A percentile compares a stretch with the other conserved stretches of the same genome.
These are phyloP conservation scores for Empis livida DNA, from an alignment of 2,888 invertebrate genomes.

Conservation along the genomic window DNA sequence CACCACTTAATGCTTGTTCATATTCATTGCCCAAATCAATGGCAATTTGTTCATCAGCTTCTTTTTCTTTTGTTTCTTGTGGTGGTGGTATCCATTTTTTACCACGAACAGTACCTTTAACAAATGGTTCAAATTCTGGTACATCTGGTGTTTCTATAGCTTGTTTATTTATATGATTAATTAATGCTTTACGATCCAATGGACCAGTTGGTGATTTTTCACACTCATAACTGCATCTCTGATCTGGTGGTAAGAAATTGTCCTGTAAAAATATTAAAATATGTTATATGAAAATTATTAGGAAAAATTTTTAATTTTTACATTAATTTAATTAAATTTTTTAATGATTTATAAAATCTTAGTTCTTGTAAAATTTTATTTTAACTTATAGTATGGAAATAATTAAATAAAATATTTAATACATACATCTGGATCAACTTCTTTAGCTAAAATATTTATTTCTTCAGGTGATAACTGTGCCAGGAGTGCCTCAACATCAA, in stretches of 20 bases:
- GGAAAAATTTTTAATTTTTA: conserved; percentile 1
- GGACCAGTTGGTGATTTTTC: conserved; percentile 93
- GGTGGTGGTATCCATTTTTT: conserved; percentile 83
- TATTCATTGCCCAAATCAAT: conserved; percentile 91
- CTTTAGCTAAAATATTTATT: conserved; percentile 92
- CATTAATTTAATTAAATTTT: not conserved
- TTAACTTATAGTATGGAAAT: too few relatives aligned
- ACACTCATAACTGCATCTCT: conserved; percentile 93
- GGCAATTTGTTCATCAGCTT: conserved; percentile 82
- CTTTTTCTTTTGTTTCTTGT: conserved; percentile 53
- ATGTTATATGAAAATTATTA: too few relatives aligned
- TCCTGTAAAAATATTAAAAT: too few relatives aligned
- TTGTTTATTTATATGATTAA: conserved; percentile 94
- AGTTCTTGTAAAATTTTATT: too few relatives aligned
- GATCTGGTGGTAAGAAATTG: conserved; percentile 88
- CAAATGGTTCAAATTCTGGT: conserved; percentile 90
- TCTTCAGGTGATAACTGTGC: conserved; percentile 89
- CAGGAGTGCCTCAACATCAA: conserved; percentile 90
- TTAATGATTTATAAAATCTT: too few relatives aligned
- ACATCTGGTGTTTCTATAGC: conserved; percentile 96
- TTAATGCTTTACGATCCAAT: conserved; percentile 83
- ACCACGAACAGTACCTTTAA: conserved; percentile 81
- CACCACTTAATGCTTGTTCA: conserved; percentile 74
- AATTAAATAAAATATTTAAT: not conserved
- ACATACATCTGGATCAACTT: conserved; percentile 99